Percentiles rank a stretch among this genome's conserved stretches.
These are phyloP conservation scores for Sitta europaea DNA, from an alignment of 2,113 vertebrate genomes.

Conservation along the genomic window DNA sequence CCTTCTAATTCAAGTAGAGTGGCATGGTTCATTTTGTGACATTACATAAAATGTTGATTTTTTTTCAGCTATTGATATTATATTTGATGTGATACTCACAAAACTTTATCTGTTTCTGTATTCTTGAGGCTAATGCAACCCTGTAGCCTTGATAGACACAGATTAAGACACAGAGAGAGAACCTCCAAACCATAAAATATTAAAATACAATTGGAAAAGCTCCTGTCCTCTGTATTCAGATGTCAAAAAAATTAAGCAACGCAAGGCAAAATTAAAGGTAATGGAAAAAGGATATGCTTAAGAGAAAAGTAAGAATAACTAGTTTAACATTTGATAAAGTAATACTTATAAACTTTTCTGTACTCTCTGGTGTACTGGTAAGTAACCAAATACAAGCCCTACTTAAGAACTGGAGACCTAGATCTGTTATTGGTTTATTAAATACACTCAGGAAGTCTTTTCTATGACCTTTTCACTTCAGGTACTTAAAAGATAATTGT, in stretches of 20 bases:
- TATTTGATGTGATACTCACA: background rate
- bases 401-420: background rate
- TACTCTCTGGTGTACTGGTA: accelerated
- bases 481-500: background rate
- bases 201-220: background rate
- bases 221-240: background rate
- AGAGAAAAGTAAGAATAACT: background rate
- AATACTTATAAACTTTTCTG: background rate
- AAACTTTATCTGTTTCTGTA: background rate
- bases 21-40: background rate
- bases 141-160: background rate
- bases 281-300: background rate
- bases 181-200: background rate
- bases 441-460: background rate
- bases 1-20: background rate
- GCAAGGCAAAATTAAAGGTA: background rate
- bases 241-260: background rate
- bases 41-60: background rate
- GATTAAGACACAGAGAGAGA: background rate
- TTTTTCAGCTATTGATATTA: background rate
- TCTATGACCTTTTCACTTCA: background rate
- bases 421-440: background rate
- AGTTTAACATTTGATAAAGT: background rate
- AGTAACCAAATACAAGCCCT: background rate
- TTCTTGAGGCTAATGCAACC: background rate